Conservation (phyloP, 2,888 invertebrate genomes). For the Eupithecia subfuscata region DNA sequence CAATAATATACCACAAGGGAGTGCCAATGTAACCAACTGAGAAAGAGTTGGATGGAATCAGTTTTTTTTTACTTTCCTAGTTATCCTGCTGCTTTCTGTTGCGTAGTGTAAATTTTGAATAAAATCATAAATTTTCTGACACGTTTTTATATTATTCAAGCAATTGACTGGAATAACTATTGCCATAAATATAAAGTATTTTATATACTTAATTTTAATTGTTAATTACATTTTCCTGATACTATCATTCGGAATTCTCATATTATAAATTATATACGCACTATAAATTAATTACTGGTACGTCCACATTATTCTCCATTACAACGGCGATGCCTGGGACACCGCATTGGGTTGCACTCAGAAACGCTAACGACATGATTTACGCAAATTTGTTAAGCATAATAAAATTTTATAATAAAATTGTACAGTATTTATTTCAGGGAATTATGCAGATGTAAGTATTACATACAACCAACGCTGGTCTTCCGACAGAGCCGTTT, state of each 20-base stretch:
- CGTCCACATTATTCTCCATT: constrained; percentile 46
- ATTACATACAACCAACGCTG: too few relatives aligned
- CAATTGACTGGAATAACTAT: too few relatives aligned
- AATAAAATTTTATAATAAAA: constrained; percentile 1
- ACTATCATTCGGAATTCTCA: background rate
- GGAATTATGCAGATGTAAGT: too few relatives aligned
- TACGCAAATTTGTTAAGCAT: constrained; percentile 55
- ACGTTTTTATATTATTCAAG: too few relatives aligned
- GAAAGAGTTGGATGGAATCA: constrained; percentile 56
- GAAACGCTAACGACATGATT: constrained; percentile 60
- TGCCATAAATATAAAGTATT: too few relatives aligned
- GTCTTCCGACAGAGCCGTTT: too few relatives aligned
- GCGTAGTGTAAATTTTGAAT: background rate
- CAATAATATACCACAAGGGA: constrained; percentile 74
- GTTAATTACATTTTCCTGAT: too few relatives aligned
- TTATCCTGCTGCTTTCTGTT: background rate
- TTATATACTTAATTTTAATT: too few relatives aligned
- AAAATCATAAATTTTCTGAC: background rate
- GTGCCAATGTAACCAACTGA: constrained; percentile 54
- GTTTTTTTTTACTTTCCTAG: background rate
- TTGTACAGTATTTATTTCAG: background rate
- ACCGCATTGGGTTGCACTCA: constrained; percentile 57
- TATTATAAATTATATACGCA: background rate
- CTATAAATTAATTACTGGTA: constrained; percentile 25
- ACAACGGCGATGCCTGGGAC: constrained; percentile 34